These are phyloP conservation scores for Urocitellus parryii DNA, from an alignment of 2,113 vertebrate genomes.

Conservation along the genomic window DNA sequence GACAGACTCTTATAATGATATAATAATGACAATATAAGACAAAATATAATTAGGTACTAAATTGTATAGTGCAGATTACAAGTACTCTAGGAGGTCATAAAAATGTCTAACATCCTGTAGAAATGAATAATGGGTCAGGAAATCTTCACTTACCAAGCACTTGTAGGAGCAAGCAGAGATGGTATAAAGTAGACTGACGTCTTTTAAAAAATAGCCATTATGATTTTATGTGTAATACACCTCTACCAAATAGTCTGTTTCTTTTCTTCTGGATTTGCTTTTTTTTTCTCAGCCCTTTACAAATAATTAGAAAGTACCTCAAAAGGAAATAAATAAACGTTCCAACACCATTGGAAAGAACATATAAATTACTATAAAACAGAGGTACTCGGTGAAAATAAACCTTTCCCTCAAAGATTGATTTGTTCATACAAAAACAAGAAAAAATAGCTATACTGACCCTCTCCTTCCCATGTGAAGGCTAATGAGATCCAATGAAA, in stretches of 20 bases:
- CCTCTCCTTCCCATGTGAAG: not conserved
- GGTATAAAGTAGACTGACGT: conserved; percentile 31
- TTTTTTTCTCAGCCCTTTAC: conserved; percentile 25
- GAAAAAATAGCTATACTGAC: conserved; percentile 28
- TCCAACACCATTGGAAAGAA: conserved; percentile 54
- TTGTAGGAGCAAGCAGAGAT: conserved; percentile 50
- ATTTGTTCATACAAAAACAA: conserved; percentile 52
- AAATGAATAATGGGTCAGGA: conserved; percentile 64
- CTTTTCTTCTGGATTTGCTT: not conserved
- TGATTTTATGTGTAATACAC: conserved; percentile 36
- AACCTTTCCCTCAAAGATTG: conserved; percentile 67
- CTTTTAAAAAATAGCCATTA: conserved; percentile 41
- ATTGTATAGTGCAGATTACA: conserved; percentile 68
- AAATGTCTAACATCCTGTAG: conserved; percentile 63
- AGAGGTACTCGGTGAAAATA: conserved; percentile 58
- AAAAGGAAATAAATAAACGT: conserved; percentile 69
- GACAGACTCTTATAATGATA: conserved; percentile 59
- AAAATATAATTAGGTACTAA: conserved; percentile 74
- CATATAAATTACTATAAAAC: conserved; percentile 58
- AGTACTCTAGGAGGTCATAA: conserved; percentile 65
- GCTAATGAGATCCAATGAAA: conserved; percentile 48
- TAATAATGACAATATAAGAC: conserved; percentile 66
- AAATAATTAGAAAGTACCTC: conserved; percentile 63
- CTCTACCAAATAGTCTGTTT: not conserved
- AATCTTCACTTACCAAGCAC: not conserved